A percentile compares a stretch with the other conserved stretches of the same genome.
These are phyloP conservation scores for Euthynnus affinis DNA, from an alignment of 2,797 vertebrate species.

Conservation along the genomic window DNA sequence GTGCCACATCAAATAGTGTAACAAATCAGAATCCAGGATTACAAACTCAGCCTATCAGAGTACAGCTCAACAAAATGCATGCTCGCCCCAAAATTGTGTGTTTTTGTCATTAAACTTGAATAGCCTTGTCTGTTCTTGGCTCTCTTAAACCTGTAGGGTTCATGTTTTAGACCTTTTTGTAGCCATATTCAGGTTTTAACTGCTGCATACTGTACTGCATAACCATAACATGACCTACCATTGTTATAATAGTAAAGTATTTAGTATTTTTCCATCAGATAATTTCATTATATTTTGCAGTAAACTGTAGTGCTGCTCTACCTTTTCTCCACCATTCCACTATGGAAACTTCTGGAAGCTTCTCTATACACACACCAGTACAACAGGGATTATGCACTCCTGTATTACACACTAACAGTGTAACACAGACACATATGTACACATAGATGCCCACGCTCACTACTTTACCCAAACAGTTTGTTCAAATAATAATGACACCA, in stretches of 20 bases:
- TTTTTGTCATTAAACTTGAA: conserved; percentile 32
- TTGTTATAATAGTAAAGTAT: conserved; percentile 11
- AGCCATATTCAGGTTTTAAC: conserved; percentile 28
- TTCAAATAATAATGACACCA: conserved; percentile 82
- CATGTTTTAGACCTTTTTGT: conserved; percentile 32
- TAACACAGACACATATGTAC: conserved; percentile 79
- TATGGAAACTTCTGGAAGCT: conserved; percentile 51
- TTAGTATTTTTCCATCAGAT: conserved; percentile 22
- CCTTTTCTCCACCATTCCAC: conserved; percentile 55
- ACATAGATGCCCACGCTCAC: conserved; percentile 74
- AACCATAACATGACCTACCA: conserved; percentile 28
- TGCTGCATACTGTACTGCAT: conserved; percentile 19
- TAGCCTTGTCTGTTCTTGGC: conserved; percentile 25
- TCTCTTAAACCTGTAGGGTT: conserved; percentile 22
- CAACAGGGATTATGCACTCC: conserved; percentile 62
- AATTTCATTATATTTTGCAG: conserved; percentile 21
- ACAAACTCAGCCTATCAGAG: conserved; percentile 71
- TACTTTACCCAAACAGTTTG: conserved; percentile 74
- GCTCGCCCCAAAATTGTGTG: conserved; percentile 61
- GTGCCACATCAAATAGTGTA: conserved; percentile 67
- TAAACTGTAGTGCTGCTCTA: conserved; percentile 49
- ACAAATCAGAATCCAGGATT: conserved; percentile 69
- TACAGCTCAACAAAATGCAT: conserved; percentile 74
- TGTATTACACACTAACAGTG: conserved; percentile 76
- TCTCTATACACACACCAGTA: conserved; percentile 65